Evolutionary conservation across 1,140 invertebrate genomes (phyloP).

Genomic region (Trichonephila clavata): DNA sequence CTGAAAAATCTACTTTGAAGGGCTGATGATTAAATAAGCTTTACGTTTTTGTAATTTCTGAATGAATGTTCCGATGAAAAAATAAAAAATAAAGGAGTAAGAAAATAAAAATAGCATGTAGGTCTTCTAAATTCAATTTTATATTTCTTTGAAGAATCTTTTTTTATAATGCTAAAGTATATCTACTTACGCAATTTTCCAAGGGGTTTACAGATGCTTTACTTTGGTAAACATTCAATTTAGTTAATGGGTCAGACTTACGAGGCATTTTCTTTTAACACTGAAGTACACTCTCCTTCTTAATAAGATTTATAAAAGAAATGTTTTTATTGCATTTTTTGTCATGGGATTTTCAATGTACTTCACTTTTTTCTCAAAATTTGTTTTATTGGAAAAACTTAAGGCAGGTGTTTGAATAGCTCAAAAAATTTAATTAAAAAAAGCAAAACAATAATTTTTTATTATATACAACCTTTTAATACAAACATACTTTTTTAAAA

Average conservation of each 20-base stretch:
- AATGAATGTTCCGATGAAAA: neutral
- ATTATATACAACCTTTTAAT: too few species aligned
- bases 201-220: neutral
- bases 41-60: neutral
- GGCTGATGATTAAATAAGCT: neutral
- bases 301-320: neutral
- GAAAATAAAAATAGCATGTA: neutral
- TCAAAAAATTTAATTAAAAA: too few species aligned
- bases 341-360: neutral
- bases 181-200: neutral
- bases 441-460: too few species aligned
- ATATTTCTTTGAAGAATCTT: neutral
- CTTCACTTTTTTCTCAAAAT: neutral
- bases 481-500: too few species aligned
- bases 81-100: neutral
- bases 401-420: too few species aligned
- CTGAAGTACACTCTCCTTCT: neutral
- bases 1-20: neutral
- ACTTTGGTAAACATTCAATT: conserved; percentile 4
- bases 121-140: neutral
- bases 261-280: neutral
- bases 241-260: neutral
- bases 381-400: too few species aligned
- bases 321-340: neutral
- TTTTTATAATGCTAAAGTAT: neutral